These are phyloP conservation scores for Eudyptes chrysolophus DNA, from an alignment of 2,113 vertebrate species.

Conservation along the genomic window DNA sequence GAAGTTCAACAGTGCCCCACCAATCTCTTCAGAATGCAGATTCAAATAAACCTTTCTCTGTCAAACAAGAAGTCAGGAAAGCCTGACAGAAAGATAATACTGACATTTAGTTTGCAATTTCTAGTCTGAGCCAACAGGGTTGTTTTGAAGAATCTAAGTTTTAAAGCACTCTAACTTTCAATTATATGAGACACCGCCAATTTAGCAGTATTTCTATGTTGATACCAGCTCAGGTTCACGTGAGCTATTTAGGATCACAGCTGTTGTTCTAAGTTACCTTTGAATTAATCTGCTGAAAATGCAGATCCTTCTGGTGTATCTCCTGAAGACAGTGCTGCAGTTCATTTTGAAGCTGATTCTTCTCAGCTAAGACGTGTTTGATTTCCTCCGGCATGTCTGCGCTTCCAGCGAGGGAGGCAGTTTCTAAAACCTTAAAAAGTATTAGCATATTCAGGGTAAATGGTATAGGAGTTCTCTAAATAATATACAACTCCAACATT, in stretches of 20 bases:
- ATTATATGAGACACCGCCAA: background rate
- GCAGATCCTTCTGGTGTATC: conserved; percentile 82
- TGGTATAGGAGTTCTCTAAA: background rate
- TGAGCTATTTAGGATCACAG: background rate
- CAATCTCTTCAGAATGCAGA: background rate
- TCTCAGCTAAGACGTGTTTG: conserved; percentile 68
- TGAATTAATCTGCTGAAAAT: conserved; percentile 78
- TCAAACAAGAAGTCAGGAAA: background rate
- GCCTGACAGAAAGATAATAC: background rate
- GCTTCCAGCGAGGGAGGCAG: conserved; percentile 38
- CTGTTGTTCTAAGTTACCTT: conserved; percentile 65
- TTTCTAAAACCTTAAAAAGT: conserved; percentile 63
- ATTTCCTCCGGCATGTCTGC: conserved; percentile 38
- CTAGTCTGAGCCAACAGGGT: background rate
- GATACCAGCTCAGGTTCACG: background rate
- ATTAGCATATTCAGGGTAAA: background rate
- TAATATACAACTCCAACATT: background rate
- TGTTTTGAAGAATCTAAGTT: background rate
- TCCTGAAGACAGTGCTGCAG: conserved; percentile 81
- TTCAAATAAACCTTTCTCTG: background rate
- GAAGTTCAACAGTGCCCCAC: background rate
- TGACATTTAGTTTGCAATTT: background rate
- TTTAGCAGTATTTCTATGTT: background rate
- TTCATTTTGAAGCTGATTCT: conserved; percentile 71
- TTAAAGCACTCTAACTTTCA: background rate